phyloP scores from a whole-genome alignment of 2,113 vertebrate genomes.

The Apaloderma vittatum region DNA sequence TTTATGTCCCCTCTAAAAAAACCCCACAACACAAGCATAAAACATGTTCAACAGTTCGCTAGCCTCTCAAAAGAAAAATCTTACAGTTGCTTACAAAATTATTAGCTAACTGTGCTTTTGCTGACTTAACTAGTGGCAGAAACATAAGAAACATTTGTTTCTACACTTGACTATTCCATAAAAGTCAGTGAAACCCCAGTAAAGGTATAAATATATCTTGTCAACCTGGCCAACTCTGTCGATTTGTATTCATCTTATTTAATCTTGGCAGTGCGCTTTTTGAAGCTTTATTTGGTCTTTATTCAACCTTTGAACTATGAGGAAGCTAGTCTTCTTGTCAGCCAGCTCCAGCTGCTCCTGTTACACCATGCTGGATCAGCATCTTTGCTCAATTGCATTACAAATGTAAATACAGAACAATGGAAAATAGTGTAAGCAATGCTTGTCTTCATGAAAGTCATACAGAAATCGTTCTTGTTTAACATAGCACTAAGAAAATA shows the following conservation, averaged over 20 bases:
- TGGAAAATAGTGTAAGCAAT: background rate
- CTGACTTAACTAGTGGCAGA: background rate
- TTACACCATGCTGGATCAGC: background rate
- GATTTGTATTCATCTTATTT: background rate
- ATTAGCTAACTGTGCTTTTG: background rate
- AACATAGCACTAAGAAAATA: background rate
- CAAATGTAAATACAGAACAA: background rate
- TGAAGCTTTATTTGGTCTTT: background rate
- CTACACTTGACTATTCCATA: background rate
- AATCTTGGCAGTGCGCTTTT: background rate
- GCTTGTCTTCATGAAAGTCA: background rate
- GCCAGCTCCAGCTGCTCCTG: background rate
- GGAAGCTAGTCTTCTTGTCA: background rate
- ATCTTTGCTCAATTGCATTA: background rate
- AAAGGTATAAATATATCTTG: background rate
- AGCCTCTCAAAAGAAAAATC: background rate
- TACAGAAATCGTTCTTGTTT: background rate
- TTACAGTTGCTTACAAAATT: background rate
- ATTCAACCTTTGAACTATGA: conserved; percentile 12
- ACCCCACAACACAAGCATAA: background rate
- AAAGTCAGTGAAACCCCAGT: background rate
- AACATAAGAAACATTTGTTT: background rate
- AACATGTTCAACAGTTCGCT: background rate
- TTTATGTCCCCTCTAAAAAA: background rate
- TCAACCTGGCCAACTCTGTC: background rate